A percentile compares a stretch with the other conserved stretches of the same genome.
Conservation (phyloP, 2,888 invertebrate genomes). For the Drosophila colorata region DNA sequence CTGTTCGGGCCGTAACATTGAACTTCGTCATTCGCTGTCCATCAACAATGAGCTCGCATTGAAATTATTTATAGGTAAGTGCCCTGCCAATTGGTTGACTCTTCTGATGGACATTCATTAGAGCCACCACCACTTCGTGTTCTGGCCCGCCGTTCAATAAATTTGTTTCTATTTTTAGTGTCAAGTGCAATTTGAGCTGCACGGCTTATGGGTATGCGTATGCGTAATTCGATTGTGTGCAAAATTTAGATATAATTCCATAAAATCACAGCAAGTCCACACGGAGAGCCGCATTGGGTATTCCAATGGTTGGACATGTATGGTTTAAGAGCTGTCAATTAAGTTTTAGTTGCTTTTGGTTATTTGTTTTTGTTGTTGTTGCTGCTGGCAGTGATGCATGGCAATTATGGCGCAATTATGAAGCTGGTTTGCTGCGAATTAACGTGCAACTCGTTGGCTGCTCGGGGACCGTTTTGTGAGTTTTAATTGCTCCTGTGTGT, state of each 20-base stretch:
- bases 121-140: background rate
- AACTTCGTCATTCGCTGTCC: slow-evolving; percentile 65
- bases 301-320: slow-evolving; percentile 9
- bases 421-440: slow-evolving; percentile 59
- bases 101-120: slow-evolving; percentile 50
- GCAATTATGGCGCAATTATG: slow-evolving; percentile 69
- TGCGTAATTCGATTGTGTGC: slow-evolving; percentile 51
- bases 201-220: slow-evolving; percentile 25
- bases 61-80: slow-evolving; percentile 65
- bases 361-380: slow-evolving; percentile 20
- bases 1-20: slow-evolving; percentile 53
- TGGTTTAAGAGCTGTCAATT: slow-evolving; percentile 17
- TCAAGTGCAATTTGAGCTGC: slow-evolving; percentile 32
- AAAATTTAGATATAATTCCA: slow-evolving; percentile 50
- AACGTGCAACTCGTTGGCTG: slow-evolving; percentile 40
- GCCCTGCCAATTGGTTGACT: slow-evolving; percentile 54
- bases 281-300: slow-evolving; percentile 2
- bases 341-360: slow-evolving; percentile 3
- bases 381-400: slow-evolving; percentile 35
- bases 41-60: slow-evolving; percentile 50
- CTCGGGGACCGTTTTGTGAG: slow-evolving; percentile 47
- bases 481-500: slow-evolving; percentile 54
- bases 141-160: background rate
- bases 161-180: slow-evolving; percentile 37
- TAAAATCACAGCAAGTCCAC: slow-evolving; percentile 31